Evolutionary conservation across 2,113 vertebrate genomes (phyloP), one percentile per base, ranked within the genome.

Genomic region (Chamaetylas fuelleborni): DNA sequence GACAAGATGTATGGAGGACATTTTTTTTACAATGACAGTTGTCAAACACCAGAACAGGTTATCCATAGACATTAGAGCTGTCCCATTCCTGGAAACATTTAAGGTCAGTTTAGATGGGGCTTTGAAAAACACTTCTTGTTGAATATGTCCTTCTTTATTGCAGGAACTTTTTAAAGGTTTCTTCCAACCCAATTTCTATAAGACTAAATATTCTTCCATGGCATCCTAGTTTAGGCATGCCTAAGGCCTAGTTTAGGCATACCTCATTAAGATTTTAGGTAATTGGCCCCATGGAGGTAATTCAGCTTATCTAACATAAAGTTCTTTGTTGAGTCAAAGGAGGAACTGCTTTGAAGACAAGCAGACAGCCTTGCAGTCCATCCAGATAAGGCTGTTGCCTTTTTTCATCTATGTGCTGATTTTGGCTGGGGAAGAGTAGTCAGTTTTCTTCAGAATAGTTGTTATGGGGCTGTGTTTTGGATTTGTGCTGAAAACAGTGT

Each of bases 361-460:
- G 22, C 6, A 58, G 29, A 51, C 54, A 57, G n/a, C 36, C 9
- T 20, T 20, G 54, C 5, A 40, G 47, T 74, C n/a, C 16, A 57
- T 29, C 14, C 20, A 54, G 31, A 66, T 25, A 71, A 57, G 11
- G 4, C 2, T 0, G 1, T 15, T 70, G 15, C 2, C 5, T 61
- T 65, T 78, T 69, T 57, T 22, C 8, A 26, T 25, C 60, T n/a
- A 29, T 29, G 4, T 38, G 23, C 12, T 53, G 38, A 38, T 53
- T 69, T 53, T 53, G 19, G 15, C n/a, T 47, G 33, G 8, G 5
- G 3, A 53, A 77, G 11, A 58, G 7, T 36, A 76, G 22, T 22
- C 36, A 19, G 28, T 51, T 60, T 70, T 53, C 48, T 53, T 38
- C 73, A 38, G 12, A n/a, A 15, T 45, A 28, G 10, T 43, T 45